Base-by-base conservation (phyloP, 2,113 vertebrate species). In the Clarias gariepinus region DNA sequence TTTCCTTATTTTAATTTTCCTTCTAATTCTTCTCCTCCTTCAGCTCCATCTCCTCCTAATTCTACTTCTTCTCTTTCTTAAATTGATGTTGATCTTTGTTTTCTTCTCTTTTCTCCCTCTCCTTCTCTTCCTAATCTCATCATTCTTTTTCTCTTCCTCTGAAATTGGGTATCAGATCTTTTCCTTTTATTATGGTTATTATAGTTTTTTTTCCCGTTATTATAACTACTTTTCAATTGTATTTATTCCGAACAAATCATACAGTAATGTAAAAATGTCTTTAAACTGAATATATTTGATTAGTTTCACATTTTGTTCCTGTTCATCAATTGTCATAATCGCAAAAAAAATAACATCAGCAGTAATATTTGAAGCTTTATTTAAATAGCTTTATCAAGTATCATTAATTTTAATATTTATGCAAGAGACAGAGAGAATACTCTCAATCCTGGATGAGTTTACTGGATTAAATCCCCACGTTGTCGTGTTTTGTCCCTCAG, bases 401-500 rank as follows among this genome's bases (percentile, higher is more conserved):
- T 47, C 41, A 47, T 6, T 47, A 8, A 47, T 47, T 47, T 7
- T 8, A 47, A 8, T 47, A 8, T 47, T 33, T 71, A 33, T 41
- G 0, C 9, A 10, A 41, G 66, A 15, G 36, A 69, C 5, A 69
- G 33, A 69, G 16, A 1, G 10, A n/a, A 15, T 53, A 52, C 2
- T 33, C 4, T 47, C 6, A 23, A 74, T 47, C 33, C 23, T 25
- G 36, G 36, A 10, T 47, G 19, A 21, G 25, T 74, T 74, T 19
- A n/a, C 13, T n/a, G 4, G 41, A 55, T 53, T n/a, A 8, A 53
- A 77, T 53, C n/a, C 4, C 53, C 41, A 13, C 21, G 52, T n/a
- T 23, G 16, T 30, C 28, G 68, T 2, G 25, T 47, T 47, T 41
- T 88, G 5, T 19, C n/a, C 60, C 77, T 4, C 89, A 99, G 98